Percentiles rank a stretch among this genome's conserved stretches.
phyloP scores from a whole-genome alignment of 1,140 invertebrate species.

The Conus betulinus region DNA sequence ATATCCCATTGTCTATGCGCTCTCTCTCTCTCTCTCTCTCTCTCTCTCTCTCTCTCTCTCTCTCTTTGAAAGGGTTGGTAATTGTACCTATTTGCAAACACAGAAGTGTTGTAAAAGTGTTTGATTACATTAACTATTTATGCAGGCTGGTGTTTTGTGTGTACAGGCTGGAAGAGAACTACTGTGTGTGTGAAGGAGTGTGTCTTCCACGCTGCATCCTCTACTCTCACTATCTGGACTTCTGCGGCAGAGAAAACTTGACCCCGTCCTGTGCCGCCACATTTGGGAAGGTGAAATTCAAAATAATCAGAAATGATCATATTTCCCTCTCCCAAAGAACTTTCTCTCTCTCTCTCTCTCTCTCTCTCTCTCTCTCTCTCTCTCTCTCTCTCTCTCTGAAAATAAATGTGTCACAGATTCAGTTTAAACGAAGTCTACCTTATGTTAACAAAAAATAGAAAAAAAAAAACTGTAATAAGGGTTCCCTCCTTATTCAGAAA shows the following conservation, averaged over 20 bases:
- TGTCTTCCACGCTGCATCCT: slow-evolving; percentile 73
- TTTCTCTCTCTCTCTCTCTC: not conserved
- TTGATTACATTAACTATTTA: not conserved
- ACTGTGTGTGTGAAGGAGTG: slow-evolving; percentile 73
- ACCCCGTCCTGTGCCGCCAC: slow-evolving; percentile 73
- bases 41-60: not conserved
- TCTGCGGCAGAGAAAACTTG: slow-evolving; percentile 70
- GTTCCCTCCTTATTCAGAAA: too few relatives aligned
- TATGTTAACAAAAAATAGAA: too few relatives aligned
- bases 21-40: too few relatives aligned
- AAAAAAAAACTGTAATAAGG: too few relatives aligned
- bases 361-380: not conserved
- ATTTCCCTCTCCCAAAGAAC: too few relatives aligned
- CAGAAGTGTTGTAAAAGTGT: not conserved
- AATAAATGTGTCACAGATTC: too few relatives aligned
- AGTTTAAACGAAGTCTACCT: too few relatives aligned
- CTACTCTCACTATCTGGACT: slow-evolving; percentile 73
- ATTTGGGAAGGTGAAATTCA: slow-evolving; percentile 70
- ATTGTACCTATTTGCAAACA: not conserved
- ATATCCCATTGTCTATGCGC: too few relatives aligned
- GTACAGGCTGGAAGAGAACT: slow-evolving; percentile 73
- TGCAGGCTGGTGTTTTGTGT: slow-evolving; percentile 4
- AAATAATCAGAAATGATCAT: too few relatives aligned
- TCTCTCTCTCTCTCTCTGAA: not conserved
- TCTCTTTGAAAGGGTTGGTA: too few relatives aligned